Evolutionary conservation across 1,140 invertebrate species (phyloP).

Genomic region (Pseudomyrmex pallidus): DNA sequence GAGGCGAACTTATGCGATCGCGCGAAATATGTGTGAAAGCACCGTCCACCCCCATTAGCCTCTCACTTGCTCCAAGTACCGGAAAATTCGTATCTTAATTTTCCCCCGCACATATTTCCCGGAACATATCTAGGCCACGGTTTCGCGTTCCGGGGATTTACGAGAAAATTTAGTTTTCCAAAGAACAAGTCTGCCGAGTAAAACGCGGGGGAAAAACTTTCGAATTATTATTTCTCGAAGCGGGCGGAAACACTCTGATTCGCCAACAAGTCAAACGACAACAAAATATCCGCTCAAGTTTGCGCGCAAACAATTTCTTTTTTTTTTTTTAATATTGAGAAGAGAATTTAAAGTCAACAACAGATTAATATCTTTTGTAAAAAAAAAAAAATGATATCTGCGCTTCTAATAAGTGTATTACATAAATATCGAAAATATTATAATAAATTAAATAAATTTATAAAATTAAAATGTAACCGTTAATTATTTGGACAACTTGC

Average conservation of each 20-base stretch:
- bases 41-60: conserved; percentile 29
- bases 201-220: conserved; percentile 58
- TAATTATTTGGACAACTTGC: no score
- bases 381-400: not conserved
- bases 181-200: conserved; percentile 61
- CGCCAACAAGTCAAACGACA: conserved; percentile 62
- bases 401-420: no score
- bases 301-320: conserved; percentile 32
- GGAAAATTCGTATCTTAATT: conserved; percentile 48
- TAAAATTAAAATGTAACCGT: no score
- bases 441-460: no score
- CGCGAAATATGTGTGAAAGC: conserved; percentile 19
- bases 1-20: conserved; percentile 8
- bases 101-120: conserved; percentile 22
- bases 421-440: no score
- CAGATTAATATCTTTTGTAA: conserved; percentile 55
- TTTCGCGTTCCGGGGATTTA: conserved; percentile 55
- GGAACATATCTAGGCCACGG: conserved; percentile 8
- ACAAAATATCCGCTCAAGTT: conserved; percentile 45
- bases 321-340: not conserved
- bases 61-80: not conserved
- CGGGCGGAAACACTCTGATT: conserved; percentile 27
- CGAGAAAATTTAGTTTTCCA: conserved; percentile 43
- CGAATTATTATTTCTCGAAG: conserved; percentile 70
- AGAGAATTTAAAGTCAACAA: conserved; percentile 47